These are phyloP conservation scores for Rhabdomys pumilio DNA, from an alignment of 2,797 vertebrate genomes.

Conservation along the genomic window DNA sequence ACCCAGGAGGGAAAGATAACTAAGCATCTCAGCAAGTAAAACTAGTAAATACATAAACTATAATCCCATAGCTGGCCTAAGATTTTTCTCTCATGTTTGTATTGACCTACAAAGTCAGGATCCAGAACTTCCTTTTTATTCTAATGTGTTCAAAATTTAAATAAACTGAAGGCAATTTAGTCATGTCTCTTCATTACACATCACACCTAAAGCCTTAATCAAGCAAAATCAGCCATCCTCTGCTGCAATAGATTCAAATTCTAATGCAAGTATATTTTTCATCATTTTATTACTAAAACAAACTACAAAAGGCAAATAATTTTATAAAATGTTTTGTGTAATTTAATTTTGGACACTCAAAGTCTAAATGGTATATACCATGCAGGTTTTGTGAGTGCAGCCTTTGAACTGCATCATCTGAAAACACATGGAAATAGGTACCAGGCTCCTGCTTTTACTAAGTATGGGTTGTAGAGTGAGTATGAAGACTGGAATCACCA, in stretches of 20 bases:
- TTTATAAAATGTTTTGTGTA: not conserved
- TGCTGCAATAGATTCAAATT: conserved; percentile 9
- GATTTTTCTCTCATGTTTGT: not conserved
- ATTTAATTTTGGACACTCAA: not conserved
- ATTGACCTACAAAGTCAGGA: not conserved
- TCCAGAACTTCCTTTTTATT: not conserved
- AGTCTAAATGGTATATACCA: not conserved
- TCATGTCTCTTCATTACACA: conserved; percentile 33
- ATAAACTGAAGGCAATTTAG: conserved; percentile 21
- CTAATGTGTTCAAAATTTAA: conserved; percentile 12
- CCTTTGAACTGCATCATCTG: not conserved
- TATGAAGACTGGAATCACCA: not conserved
- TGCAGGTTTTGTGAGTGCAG: not conserved
- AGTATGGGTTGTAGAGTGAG: not conserved
- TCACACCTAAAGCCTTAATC: conserved; percentile 11
- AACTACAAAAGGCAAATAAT: not conserved
- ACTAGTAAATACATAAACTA: not conserved
- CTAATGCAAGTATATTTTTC: not conserved
- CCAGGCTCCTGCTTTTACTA: not conserved
- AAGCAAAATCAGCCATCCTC: not conserved
- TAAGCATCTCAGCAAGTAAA: not conserved
- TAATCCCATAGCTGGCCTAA: not conserved
- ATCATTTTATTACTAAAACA: not conserved
- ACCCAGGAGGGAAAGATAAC: not conserved
- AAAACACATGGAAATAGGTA: too few relatives aligned